Percentiles rank a stretch among this genome's conserved stretches.
Conservation (phyloP, 2,113 vertebrate genomes). For the Pavo muticus region DNA sequence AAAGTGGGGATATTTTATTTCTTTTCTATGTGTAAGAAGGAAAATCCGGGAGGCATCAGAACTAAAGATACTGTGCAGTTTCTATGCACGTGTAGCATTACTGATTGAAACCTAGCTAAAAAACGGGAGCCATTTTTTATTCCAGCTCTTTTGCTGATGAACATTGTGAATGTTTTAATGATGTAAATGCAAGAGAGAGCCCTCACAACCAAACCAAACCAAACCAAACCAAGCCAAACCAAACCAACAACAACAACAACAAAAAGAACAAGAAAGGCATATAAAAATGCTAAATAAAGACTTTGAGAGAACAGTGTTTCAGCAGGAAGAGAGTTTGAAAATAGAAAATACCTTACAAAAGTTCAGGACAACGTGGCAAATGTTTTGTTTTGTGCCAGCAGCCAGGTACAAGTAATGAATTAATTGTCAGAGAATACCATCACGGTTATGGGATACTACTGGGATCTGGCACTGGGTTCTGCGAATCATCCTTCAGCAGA, state of each 20-base stretch:
- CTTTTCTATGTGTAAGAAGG: background rate
- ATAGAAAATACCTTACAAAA: background rate
- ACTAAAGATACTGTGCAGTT: background rate
- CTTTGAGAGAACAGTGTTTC: background rate
- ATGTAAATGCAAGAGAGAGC: background rate
- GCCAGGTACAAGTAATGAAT: background rate
- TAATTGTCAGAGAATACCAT: background rate
- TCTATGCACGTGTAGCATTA: background rate
- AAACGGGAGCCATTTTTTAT: background rate
- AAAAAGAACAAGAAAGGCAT: background rate
- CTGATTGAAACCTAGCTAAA: background rate
- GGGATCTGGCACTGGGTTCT: background rate
- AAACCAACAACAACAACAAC: too few relatives aligned
- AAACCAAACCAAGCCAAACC: background rate
- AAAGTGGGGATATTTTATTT: background rate
- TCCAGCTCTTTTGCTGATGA: background rate
- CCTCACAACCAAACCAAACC: background rate
- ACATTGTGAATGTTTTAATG: background rate
- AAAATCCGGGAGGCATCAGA: background rate
- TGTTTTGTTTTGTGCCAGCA: background rate
- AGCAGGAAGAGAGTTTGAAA: background rate
- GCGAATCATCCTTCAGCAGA: background rate
- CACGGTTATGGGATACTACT: background rate
- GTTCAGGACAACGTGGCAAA: background rate
- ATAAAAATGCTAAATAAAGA: background rate